Conservation (phyloP, 2,113 vertebrate species). For the Dipodomys merriami region DNA sequence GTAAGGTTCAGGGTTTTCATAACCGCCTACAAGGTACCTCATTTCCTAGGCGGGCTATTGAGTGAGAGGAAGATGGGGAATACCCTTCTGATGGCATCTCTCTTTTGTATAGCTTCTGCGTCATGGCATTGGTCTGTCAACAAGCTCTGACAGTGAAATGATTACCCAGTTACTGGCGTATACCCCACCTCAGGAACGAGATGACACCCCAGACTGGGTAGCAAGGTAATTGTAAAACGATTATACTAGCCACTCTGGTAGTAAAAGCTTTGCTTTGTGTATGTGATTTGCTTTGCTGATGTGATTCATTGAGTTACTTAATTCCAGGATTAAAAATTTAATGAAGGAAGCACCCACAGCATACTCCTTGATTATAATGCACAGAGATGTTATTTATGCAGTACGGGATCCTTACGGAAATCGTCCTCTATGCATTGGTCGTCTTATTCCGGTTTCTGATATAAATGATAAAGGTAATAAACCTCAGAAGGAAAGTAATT, state of each 20-base stretch:
- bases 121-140: constrained; percentile 96
- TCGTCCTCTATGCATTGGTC: constrained; percentile 95
- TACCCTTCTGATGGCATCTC: not conserved
- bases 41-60: not conserved
- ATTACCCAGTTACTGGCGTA: constrained; percentile 97
- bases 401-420: constrained; percentile 98
- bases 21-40: not conserved
- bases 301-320: constrained; percentile 45
- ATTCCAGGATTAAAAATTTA: constrained; percentile 95
- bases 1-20: not conserved
- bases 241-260: not conserved
- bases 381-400: constrained; percentile 96
- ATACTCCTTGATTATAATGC: constrained; percentile 96
- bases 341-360: constrained; percentile 97
- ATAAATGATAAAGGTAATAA: constrained; percentile 88
- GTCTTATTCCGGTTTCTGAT: constrained; percentile 93
- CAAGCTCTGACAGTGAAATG: constrained; percentile 97
- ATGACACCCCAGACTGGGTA: constrained; percentile 95
- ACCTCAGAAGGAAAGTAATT: not conserved
- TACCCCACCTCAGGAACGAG: constrained; percentile 95
- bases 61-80: not conserved
- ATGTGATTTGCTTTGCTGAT: not conserved
- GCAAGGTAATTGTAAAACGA: constrained; percentile 89
- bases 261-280: not conserved
- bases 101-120: constrained; percentile 91